phyloP scores from a whole-genome alignment of 92 coral and sea anemone genomes.

The Plumapathes pennacea region DNA sequence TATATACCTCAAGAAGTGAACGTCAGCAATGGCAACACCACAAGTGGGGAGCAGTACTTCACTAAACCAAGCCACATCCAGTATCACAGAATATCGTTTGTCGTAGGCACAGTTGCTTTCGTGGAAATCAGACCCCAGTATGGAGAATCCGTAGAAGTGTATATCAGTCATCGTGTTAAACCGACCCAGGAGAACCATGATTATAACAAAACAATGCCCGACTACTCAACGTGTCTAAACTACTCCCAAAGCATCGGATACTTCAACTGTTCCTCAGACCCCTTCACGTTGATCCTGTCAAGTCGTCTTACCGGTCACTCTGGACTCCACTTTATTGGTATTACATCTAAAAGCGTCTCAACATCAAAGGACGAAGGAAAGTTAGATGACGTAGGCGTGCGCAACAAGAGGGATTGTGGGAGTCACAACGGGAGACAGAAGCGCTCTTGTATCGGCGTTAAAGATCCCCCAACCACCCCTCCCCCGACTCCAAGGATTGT shows the following conservation, averaged over 20 bases:
- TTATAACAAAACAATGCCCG: slow-evolving; percentile 51
- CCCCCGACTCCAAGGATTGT: slow-evolving; percentile 69
- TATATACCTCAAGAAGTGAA: slow-evolving; percentile 53
- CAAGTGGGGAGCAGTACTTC: slow-evolving; percentile 45
- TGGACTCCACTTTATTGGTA: slow-evolving; percentile 76
- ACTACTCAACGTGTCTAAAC: slow-evolving; percentile 43
- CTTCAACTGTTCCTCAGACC: slow-evolving; percentile 60
- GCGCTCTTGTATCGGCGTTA: slow-evolving; percentile 78
- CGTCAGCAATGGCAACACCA: slow-evolving; percentile 22
- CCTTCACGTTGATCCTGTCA: slow-evolving; percentile 51
- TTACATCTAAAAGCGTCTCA: slow-evolving; percentile 38
- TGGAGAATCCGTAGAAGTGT: slow-evolving; percentile 50
- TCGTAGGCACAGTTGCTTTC: slow-evolving; percentile 40
- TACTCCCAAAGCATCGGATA: slow-evolving; percentile 10
- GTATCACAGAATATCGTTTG: slow-evolving; percentile 48
- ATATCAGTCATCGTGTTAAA: slow-evolving; percentile 29
- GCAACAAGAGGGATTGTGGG: slow-evolving; percentile 53
- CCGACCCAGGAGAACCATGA: slow-evolving; percentile 55
- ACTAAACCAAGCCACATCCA: slow-evolving; percentile 69
- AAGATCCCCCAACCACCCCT: slow-evolving; percentile 81
- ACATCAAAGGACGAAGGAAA: slow-evolving; percentile 8
- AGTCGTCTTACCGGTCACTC: slow-evolving; percentile 67
- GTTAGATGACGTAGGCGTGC: slow-evolving; percentile 7
- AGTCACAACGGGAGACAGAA: slow-evolving; percentile 78
- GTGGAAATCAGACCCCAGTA: slow-evolving; percentile 46